These are phyloP conservation scores for Uloborus diversus DNA, from an alignment of 1,140 invertebrate genomes.

Conservation along the genomic window DNA sequence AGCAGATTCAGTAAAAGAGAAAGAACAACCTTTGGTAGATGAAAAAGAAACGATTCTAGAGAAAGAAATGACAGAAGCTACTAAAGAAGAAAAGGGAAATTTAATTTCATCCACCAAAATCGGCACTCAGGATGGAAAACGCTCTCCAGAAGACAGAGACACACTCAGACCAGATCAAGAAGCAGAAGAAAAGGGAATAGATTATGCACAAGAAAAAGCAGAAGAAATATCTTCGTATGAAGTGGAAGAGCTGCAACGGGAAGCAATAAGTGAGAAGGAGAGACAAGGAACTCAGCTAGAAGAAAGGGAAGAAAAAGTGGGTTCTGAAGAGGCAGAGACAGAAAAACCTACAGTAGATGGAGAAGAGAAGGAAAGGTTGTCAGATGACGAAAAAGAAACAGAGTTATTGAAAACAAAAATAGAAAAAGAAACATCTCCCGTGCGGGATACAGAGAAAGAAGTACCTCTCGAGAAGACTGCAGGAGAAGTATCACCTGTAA, in stretches of 20 bases:
- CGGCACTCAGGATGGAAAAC: conserved; percentile 25
- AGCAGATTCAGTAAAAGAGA: too few species aligned
- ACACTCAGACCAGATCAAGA: conserved; percentile 26
- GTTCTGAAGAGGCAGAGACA: conserved; percentile 2
- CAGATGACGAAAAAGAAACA: background rate
- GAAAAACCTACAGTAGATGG: background rate
- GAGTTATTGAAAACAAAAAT: conserved; percentile 56
- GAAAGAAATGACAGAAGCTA: conserved; percentile 59
- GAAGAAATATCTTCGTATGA: conserved; percentile 44
- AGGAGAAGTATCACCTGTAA: background rate
- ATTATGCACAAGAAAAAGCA: conserved; percentile 29
- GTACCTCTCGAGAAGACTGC: conserved; percentile 58
- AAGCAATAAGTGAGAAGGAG: background rate
- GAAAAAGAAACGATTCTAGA: conserved; percentile 59
- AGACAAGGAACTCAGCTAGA: background rate
- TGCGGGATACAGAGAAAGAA: conserved; percentile 60
- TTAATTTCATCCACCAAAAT: conserved; percentile 58
- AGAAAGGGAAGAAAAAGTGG: conserved; percentile 6
- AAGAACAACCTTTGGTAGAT: conserved; percentile 64
- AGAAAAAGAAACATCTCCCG: conserved; percentile 68
- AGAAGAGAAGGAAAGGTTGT: background rate
- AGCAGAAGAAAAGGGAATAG: conserved; percentile 37
- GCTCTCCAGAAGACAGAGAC: conserved; percentile 12
- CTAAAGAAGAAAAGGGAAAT: conserved; percentile 54
- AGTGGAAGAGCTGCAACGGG: background rate